Evolutionary conservation across 2,888 invertebrate genomes (phyloP).

Genomic region (Notodonta ziczac): DNA sequence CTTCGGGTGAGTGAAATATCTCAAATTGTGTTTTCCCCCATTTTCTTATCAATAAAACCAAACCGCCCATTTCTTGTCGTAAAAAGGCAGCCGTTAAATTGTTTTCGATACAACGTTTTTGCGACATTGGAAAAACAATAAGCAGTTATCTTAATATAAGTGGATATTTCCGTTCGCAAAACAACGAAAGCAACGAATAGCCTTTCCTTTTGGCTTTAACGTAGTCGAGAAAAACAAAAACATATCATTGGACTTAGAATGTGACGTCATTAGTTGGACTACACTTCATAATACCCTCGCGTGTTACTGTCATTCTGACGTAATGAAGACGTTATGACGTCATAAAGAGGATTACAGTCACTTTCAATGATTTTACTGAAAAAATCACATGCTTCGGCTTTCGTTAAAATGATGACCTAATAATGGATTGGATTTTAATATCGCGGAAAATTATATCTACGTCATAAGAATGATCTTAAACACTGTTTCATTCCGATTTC

Average conservation of each 20-base stretch:
- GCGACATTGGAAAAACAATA: not conserved
- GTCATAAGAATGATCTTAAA: no score
- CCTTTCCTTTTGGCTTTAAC: no score
- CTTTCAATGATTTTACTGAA: not conserved
- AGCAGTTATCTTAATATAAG: not conserved
- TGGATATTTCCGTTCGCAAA: no score
- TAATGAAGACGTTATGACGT: not conserved
- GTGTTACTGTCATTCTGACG: not conserved
- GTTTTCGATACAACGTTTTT: constrained; percentile 3
- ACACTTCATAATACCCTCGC: not conserved
- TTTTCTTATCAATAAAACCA: not conserved
- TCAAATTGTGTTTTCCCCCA: not conserved
- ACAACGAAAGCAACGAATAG: no score
- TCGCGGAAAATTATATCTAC: no score
- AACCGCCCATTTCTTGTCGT: constrained; percentile 1
- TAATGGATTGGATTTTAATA: no score
- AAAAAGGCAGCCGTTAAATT: constrained; percentile 1
- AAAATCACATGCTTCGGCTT: no score
- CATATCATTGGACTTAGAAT: no score
- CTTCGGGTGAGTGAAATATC: not conserved
- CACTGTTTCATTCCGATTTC: no score
- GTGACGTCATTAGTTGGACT: no score
- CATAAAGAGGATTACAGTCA: not conserved
- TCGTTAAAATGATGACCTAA: no score
- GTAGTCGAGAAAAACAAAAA: no score